Base-by-base conservation (phyloP, 2,113 vertebrate species). In the Bubo scandiacus region DNA sequence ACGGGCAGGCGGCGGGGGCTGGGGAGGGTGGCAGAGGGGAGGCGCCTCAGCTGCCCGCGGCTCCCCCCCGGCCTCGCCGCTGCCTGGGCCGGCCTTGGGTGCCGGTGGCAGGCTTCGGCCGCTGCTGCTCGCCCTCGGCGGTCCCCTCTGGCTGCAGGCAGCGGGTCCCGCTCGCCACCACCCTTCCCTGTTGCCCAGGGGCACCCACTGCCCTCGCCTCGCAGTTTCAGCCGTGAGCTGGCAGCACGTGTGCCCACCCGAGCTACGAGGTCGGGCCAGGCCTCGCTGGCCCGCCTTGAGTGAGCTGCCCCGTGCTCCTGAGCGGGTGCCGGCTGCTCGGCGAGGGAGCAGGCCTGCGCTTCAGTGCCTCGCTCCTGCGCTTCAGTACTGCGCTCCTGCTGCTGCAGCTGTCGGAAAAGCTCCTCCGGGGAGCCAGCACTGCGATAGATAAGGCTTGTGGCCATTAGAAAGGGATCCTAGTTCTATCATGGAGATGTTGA, bases 381-480 rank as follows among this genome's bases (percentile, higher is more conserved):
- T 5, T 32, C 30, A 1, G 43, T 2, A 2, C 15, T 4, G 40
- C 40, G 36, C 9, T 23, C 5, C 58, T 5, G 23, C 20, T 11
- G 18, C 42, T 38, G 5, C 34, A 8, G 2, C 12, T 3, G 27
- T 3, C 3, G 42, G 21, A 8, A 7, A 22, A 15, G 12, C 32
- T 2, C 5, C 6, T 11, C 29, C 34, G 13, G 62, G 29, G 25
- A 23, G 38, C 27, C 75, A 13, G 32, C 30, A 2, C 8, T 2
- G 1, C 5, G 18, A 2, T 29, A 1, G 4, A 0, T 26, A 13
- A 26, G 15, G 22, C 17, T 49, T 5, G 2, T 1, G 4, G 19
- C 25, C 0, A 1, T 52, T 70, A 11, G 7, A 49, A 32, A 47
- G 21, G 26, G 36, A 12, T 66, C 51, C 16, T 23, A 4, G 26